Conservation (phyloP, 2,797 vertebrate species). For the Anniella stebbinsi region DNA sequence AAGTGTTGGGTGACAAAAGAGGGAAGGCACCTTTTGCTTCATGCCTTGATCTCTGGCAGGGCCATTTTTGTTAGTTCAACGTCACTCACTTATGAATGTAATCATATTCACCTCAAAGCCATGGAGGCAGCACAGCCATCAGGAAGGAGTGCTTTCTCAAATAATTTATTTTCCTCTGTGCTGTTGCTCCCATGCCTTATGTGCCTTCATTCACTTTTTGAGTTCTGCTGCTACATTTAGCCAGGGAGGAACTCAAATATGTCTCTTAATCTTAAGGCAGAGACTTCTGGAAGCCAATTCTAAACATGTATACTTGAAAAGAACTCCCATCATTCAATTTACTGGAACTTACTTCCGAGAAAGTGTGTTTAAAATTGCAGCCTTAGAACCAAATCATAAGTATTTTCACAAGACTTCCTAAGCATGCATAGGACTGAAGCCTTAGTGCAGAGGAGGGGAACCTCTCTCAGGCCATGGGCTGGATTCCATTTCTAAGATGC, state of each 20-base stretch:
- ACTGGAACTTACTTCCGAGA: background rate
- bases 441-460: background rate
- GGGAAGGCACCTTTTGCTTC: background rate
- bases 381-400: background rate
- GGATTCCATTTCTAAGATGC: too few species aligned
- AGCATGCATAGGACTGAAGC: background rate
- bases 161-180: slow-evolving; percentile 12
- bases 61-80: slow-evolving; percentile 40
- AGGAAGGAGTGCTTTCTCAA: slow-evolving; percentile 36
- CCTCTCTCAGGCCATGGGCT: too few species aligned
- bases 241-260: slow-evolving; percentile 50
- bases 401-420: background rate
- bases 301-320: background rate
- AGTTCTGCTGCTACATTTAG: slow-evolving; percentile 26
- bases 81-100: slow-evolving; percentile 39
- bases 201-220: slow-evolving; percentile 51
- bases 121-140: slow-evolving; percentile 36
- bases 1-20: background rate
- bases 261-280: slow-evolving; percentile 1
- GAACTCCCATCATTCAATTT: too few species aligned
- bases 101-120: slow-evolving; percentile 33
- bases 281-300: background rate
- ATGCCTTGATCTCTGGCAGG: slow-evolving; percentile 29
- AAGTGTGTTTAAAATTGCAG: background rate
- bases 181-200: slow-evolving; percentile 54